A percentile compares a stretch with the other conserved stretches of the same genome.
These are phyloP conservation scores for Ophion slaviceki DNA, from an alignment of 2,888 invertebrate genomes.

Conservation along the genomic window DNA sequence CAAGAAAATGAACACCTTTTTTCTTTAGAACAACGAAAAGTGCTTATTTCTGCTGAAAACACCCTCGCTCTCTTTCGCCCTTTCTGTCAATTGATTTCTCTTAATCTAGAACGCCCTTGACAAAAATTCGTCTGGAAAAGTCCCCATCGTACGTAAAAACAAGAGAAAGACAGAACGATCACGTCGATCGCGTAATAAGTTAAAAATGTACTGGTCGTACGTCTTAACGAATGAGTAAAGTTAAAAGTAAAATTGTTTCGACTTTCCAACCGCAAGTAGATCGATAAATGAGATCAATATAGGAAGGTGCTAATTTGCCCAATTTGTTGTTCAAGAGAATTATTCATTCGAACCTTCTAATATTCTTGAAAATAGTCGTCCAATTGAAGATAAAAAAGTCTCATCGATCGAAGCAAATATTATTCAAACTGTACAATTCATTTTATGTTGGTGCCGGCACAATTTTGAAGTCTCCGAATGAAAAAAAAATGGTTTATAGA, in stretches of 20 bases:
- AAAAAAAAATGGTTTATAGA: neutral
- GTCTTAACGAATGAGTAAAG: neutral
- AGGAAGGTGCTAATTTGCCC: neutral
- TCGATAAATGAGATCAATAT: neutral
- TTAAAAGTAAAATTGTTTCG: neutral
- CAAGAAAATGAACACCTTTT: neutral
- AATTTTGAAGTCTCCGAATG: neutral
- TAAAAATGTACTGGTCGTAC: slow-evolving; percentile 1
- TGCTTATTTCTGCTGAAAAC: neutral
- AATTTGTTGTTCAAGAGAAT: neutral
- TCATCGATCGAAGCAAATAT: neutral
- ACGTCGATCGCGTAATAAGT: neutral
- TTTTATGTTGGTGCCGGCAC: neutral
- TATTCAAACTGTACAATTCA: neutral
- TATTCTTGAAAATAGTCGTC: neutral
- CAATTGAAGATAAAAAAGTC: neutral
- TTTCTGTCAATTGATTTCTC: neutral
- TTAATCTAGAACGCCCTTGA: neutral
- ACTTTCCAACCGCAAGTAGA: neutral
- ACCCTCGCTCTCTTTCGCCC: neutral
- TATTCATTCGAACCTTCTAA: neutral
- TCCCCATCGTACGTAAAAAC: slow-evolving; percentile 20
- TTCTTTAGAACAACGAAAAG: slow-evolving; percentile 12
- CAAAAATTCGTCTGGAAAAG: neutral
- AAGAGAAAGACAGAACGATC: slow-evolving; percentile 7